Base-by-base conservation (phyloP, 2,888 invertebrate species). In the Parelbella ahira region DNA sequence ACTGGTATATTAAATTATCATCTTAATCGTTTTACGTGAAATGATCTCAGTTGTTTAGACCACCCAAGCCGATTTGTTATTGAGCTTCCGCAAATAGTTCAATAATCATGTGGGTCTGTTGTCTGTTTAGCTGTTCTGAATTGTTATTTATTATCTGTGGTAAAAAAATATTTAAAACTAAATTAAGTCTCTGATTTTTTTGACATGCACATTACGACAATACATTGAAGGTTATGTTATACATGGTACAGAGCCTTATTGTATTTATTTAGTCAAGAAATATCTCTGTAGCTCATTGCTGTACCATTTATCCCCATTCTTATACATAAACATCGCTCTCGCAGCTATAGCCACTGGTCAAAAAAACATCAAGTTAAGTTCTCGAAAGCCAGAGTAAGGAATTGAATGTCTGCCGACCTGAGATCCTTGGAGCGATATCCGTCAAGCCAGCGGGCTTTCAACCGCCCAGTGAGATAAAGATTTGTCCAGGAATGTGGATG, bases 401-500 rank as follows among this genome's bases (percentile, higher is more conserved):
- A 39, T 45, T 33, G 24, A 27, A 38, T 29, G 27, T 2, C 20
- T 8, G 34, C 15, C 12, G 12, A 34, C 21, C 8, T 45, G 23
- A 37, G 32, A 38, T 34, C 32, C 34, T 33, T 32, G 10, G 24
- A 39, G 29, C 28, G 38, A 37, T 38, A 39, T 45, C 24, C 21
- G 21, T 18, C 33, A 39, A 41, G 30, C 15, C 33, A 29, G 43
- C 45, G 54, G 47, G 54, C 54, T 53, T 59, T 28, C 21, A 20
- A 42, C 30, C 29, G 29, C 43, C 23, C 24, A 20, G n/a, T 37
- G 19, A 43, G 62, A 63, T 63, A 62, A 62, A 60, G 58, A 60
- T 64, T 65, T 63, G 56, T 67, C 59, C 58, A 56, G 61, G 69
- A 71, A 72, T 68, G 70, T 63, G 58, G 64, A 52, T 49, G 49